Base-by-base conservation (phyloP, 2,888 invertebrate genomes). In the Eupithecia subumbrata region DNA sequence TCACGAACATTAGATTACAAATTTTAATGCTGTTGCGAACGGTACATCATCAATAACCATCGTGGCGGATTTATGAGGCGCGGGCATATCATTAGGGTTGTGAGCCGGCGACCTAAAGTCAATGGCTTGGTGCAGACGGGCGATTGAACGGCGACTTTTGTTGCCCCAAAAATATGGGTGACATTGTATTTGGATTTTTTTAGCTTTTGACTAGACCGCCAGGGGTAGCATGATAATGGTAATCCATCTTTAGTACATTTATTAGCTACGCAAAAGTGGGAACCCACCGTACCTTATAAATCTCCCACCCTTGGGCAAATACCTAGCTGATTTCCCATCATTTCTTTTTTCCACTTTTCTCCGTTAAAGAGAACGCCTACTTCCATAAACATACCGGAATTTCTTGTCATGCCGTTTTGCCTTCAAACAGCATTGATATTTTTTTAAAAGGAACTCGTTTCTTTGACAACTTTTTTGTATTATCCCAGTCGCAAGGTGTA, bases 21-120 rank as follows among this genome's bases (percentile, higher is more conserved):
- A 72, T 45, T 71, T 43, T 43, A 72, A 66, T 72, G 72, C n/a
- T 70, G 75, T 73, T 80, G 81, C 79, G 18, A 75, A 77, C 79
- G 43, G 69, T 79, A 76, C 76, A 82, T 82, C 90, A 92, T 92
- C 91, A 91, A 91, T 91, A 90, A 91, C 91, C 90, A 91, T 91
- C 82, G 82, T 34, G 22, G 84, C 84, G 85, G 89, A 90, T 91
- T 89, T 92, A 91, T 92, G 89, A 90, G 86, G 79, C 73, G 76
- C 78, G 81, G 84, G 85, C 86, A 86, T 88, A 88, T 87, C 86
- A 89, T 89, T 89, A 87, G 40, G 67, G 34, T 18, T 40, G 43
- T 56, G 22, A 7, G 16, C 68, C 12, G 14, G 25, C 16, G 43
- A 68, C 43, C 25, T 40, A 25, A 25, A 67, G 66, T 66, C 40